Percentiles rank a stretch among this genome's conserved stretches.
Conservation (phyloP, 2,888 invertebrate genomes). For the Sinotaia quadrata region DNA sequence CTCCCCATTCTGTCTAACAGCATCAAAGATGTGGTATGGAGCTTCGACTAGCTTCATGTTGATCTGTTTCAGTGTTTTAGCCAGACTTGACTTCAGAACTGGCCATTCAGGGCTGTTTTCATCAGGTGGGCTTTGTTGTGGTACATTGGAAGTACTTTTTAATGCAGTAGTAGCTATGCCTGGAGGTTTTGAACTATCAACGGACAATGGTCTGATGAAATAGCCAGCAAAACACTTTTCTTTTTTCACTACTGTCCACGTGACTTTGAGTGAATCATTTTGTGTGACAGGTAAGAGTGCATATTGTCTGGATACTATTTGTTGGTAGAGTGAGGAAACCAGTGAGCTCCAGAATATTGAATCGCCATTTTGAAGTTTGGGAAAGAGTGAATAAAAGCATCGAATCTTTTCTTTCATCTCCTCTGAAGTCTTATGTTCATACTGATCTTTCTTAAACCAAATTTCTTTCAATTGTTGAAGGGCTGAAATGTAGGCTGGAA, state of each 20-base stretch:
- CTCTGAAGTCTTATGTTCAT: not conserved
- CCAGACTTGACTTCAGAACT: too few relatives aligned
- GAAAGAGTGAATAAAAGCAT: not conserved
- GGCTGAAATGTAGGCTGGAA: slow-evolving; percentile 49
- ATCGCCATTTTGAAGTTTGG: not conserved
- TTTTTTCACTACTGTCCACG: not conserved
- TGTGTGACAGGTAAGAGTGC: not conserved
- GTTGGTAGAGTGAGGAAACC: not conserved
- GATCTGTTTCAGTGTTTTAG: not conserved
- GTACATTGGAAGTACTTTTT: too few relatives aligned
- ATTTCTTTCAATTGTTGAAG: slow-evolving; percentile 28
- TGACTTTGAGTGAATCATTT: not conserved
- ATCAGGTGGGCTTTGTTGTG: too few relatives aligned
- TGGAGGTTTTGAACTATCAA: too few relatives aligned
- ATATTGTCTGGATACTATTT: not conserved
- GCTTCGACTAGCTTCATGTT: not conserved
- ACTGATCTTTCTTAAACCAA: not conserved
- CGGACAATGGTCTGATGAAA: not conserved
- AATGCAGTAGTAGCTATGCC: too few relatives aligned
- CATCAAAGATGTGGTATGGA: not conserved
- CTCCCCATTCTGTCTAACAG: not conserved
- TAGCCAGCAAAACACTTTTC: not conserved
- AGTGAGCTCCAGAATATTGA: not conserved
- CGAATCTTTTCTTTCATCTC: not conserved
- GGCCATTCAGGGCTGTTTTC: too few relatives aligned